Evolutionary conservation across 2,113 vertebrate genomes (phyloP).

Genomic region (Tiliqua scincoides): DNA sequence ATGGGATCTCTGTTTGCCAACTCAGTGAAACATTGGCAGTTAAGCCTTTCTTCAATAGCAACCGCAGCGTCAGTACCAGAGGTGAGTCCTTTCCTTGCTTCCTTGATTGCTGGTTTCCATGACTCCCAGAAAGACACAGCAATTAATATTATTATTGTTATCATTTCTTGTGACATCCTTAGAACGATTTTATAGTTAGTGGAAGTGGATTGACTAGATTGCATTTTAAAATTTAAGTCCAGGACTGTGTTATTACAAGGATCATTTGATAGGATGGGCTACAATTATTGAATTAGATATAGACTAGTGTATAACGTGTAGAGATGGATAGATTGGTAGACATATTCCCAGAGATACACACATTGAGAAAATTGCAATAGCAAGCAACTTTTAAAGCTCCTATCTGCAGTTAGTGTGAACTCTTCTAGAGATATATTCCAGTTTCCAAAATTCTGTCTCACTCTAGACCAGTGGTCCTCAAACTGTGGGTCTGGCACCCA

Average conservation of each 20-base stretch:
- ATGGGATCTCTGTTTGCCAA: conserved; percentile 8
- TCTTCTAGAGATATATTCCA: neutral
- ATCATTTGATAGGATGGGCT: neutral
- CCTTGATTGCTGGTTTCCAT: neutral
- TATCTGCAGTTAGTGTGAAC: neutral
- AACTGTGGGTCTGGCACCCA: too few relatives aligned
- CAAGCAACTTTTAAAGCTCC: neutral
- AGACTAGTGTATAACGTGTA: neutral
- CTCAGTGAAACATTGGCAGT: neutral
- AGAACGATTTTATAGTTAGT: neutral
- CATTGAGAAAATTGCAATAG: neutral
- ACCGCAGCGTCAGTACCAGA: neutral
- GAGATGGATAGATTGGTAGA: too few relatives aligned
- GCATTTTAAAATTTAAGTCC: neutral
- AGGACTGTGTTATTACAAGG: neutral
- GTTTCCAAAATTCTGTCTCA: neutral
- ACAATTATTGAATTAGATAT: neutral
- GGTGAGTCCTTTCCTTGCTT: conserved; percentile 14
- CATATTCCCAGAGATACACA: neutral
- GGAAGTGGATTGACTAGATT: neutral
- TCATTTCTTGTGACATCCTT: neutral
- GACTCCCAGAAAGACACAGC: neutral
- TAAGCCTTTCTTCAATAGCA: conserved; percentile 19
- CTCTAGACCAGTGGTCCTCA: neutral
- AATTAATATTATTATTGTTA: neutral